These are phyloP conservation scores for Craseonycteris thonglongyai DNA, from an alignment of 2,113 vertebrate genomes.

Conservation along the genomic window DNA sequence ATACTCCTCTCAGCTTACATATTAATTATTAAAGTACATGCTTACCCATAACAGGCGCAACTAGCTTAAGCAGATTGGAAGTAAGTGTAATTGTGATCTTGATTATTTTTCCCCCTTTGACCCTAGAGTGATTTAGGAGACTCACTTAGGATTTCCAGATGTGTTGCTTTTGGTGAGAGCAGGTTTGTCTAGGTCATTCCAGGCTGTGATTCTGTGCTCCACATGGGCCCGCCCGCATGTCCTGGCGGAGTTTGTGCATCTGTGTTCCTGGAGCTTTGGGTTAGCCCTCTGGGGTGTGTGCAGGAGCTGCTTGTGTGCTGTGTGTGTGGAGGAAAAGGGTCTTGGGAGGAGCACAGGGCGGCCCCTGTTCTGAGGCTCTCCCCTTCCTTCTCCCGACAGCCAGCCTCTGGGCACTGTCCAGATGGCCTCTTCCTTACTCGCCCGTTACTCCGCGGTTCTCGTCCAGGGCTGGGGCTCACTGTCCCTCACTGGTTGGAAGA, in stretches of 20 bases:
- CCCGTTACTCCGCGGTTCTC: neutral
- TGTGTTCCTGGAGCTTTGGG: neutral
- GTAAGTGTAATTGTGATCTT: conserved; percentile 2
- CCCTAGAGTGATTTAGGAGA: neutral
- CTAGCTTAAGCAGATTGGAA: neutral
- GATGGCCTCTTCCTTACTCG: neutral
- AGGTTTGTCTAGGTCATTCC: neutral
- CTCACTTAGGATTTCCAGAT: conserved; percentile 7
- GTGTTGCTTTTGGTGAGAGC: neutral
- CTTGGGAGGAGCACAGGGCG: neutral
- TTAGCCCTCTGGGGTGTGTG: neutral
- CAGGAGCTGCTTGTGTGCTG: neutral
- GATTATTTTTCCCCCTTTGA: neutral
- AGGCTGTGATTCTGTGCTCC: neutral
- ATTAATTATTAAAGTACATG: neutral
- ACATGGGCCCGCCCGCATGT: too few relatives aligned
- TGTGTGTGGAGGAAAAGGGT: neutral
- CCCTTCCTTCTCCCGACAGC: neutral
- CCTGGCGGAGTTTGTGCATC: neutral
- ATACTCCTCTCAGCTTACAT: neutral
- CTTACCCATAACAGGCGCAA: neutral
- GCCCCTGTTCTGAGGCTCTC: neutral
- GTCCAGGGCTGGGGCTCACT: neutral
- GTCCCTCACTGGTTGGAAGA: neutral
- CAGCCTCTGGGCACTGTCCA: fast-evolving